Base-by-base conservation (phyloP, 1,140 invertebrate genomes). In the Sitobion miscanthi region DNA sequence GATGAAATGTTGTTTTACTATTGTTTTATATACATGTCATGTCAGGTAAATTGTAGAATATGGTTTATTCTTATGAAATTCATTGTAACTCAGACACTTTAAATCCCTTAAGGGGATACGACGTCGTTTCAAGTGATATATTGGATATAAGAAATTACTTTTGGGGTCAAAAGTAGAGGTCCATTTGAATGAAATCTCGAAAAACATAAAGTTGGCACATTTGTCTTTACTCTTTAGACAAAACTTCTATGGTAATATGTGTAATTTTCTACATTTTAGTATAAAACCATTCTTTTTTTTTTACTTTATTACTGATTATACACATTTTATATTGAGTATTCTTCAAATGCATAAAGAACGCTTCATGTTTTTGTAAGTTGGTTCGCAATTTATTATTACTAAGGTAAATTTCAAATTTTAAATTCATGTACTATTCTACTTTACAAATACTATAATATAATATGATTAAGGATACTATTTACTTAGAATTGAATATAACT, bases 31-130 rank as follows among this genome's bases (percentile, higher is more conserved):
- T 86, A 86, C n/a, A 38, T 42, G 52, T 86, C 85, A 42, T 47
- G 85, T 57, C 35, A 89, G 49, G 87, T 57, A 89, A 89, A 57
- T 89, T 42, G n/a, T 89, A 38, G 9, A 89, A 20, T 38, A 54
- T 57, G 49, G 49, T 54, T 89, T 54, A 89, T 89, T 89, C 30
- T 89, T 47, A 86, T 86, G 11, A 47, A 86, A 86, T 86, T 38
- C 87, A 89, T 57, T 57, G 52, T 23, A 35, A 21, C 6, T 35
- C 2, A 49, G 87, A 89, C 87, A 38, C 35, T 89, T 89, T 35
- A 89, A 89, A 57, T 89, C 52, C 49, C 35, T 89, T 30, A 30
- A 57, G 87, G 23, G 52, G 23, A 54, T 35, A 14, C 35, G 23
- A 42, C 21, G 35, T 89, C 21, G 52, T 57, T 89, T 42, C 87